Evolutionary conservation across 2,113 vertebrate genomes (phyloP), one percentile per base, ranked within the genome.

Genomic region (Lophotis ruficrista): DNA sequence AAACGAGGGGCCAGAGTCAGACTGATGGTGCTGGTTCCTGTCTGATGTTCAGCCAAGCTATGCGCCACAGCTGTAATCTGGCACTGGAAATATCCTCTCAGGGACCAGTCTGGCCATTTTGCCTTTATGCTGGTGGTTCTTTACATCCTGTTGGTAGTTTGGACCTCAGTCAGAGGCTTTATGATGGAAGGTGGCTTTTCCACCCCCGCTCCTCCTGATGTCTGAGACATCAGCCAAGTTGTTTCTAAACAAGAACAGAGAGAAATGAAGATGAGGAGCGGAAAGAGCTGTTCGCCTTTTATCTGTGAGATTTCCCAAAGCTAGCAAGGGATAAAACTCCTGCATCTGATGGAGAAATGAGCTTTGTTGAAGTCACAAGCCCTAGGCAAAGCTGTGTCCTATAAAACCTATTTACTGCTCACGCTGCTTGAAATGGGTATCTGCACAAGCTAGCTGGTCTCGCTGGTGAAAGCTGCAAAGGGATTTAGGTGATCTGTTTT

Each of bases 321-420:
- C 50, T 37, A 80, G 43, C 35, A 43, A 72, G 76, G 61, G 79
- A 60, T 61, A 14, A 79, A 79, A 47, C 35, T 61, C 41, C 47
- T 2, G 6, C 0, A 6, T 61, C 33, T 83, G 95, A n/a, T 54
- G 72, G 30, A 80, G 69, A 31, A 45, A 45, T 8, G 68, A 54
- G 87, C 77, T 77, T 54, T 43, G 79, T 25, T 54, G 91, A 28
- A 95, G 87, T 77, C 93, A 61, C 72, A 14, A 81, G 89, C 94
- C 83, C 41, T 9, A 69, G 92, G 93, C 90, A 89, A 61, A 75
- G 60, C 71, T 77, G 64, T 87, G 83, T 31, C 87, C 93, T 94
- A 57, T 3, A 86, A 95, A 96, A 90, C 58, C 53, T 16, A 4
- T 28, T 72, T 56, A 22, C 31, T 37, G 5, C 24, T 28, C 48